Percentiles rank a stretch among this genome's conserved stretches.
phyloP scores from a whole-genome alignment of 2,797 vertebrate species.

The Molossus molossus region DNA sequence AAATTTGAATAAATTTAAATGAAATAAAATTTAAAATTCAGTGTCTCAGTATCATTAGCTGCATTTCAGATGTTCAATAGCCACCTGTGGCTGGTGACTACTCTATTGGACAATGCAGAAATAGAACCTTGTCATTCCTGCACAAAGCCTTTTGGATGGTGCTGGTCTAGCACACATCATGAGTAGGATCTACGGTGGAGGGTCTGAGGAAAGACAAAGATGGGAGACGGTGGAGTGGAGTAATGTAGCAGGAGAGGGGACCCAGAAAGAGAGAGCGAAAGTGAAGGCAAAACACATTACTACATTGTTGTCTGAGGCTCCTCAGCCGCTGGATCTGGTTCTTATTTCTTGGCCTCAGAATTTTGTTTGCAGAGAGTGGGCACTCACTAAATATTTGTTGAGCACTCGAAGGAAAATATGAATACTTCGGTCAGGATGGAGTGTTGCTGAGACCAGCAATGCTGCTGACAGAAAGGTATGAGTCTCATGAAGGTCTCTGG shows the following conservation, averaged over 20 bases:
- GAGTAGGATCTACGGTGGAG: background rate
- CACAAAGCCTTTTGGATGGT: background rate
- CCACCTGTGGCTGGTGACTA: background rate
- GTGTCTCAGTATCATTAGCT: background rate
- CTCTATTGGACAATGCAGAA: background rate
- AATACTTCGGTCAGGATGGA: background rate
- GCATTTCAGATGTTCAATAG: background rate
- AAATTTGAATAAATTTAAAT: constrained; percentile 17
- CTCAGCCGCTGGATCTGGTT: background rate
- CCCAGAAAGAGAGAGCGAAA: background rate
- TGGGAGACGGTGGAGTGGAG: background rate
- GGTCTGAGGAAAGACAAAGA: background rate
- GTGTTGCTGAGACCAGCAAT: background rate
- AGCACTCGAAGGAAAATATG: constrained; percentile 5
- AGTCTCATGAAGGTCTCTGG: background rate
- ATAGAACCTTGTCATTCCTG: background rate
- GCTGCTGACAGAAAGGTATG: background rate
- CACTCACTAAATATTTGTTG: background rate
- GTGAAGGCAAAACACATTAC: background rate
- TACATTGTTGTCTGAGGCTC: background rate
- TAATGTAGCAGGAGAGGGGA: background rate
- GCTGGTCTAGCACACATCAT: background rate
- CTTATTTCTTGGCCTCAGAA: background rate
- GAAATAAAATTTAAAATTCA: constrained; percentile 42
- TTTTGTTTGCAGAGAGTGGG: background rate